Evolutionary conservation across 2,797 vertebrate genomes (phyloP).

Genomic region (Neosilurus hyrtlii): DNA sequence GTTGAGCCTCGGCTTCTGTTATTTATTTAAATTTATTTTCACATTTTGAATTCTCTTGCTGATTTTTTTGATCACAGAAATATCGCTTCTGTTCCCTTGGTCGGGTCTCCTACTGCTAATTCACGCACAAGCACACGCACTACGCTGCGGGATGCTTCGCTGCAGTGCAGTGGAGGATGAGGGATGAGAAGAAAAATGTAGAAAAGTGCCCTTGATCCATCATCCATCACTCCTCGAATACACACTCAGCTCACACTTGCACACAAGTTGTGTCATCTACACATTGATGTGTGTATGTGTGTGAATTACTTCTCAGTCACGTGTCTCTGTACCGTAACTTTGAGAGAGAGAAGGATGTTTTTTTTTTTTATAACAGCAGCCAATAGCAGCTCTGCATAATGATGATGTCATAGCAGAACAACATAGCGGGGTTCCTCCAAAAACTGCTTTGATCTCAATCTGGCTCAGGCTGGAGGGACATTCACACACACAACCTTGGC

Average conservation of each 20-base stretch:
- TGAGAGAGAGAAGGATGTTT: background rate
- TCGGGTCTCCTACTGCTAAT: constrained; percentile 3
- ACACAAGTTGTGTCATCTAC: background rate
- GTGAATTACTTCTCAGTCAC: constrained; percentile 4
- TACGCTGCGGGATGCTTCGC: constrained; percentile 31
- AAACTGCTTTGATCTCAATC: constrained; percentile 49
- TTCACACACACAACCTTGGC: constrained; percentile 29
- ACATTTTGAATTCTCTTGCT: constrained; percentile 8
- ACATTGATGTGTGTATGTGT: background rate
- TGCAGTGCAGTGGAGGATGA: constrained; percentile 20
- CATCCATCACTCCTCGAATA: constrained; percentile 19
- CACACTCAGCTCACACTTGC: background rate
- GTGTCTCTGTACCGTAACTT: background rate
- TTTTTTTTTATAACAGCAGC: background rate
- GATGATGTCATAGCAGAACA: background rate
- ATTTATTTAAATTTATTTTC: constrained; percentile 14
- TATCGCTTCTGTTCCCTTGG: constrained; percentile 10
- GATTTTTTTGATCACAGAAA: constrained; percentile 5
- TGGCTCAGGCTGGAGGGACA: constrained; percentile 38
- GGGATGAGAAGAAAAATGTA: constrained; percentile 13
- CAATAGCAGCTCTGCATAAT: background rate
- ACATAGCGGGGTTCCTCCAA: constrained; percentile 29
- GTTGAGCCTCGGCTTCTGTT: background rate
- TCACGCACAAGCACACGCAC: background rate
- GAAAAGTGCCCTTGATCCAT: constrained; percentile 15